Conservation (phyloP, 2,888 invertebrate genomes). For the Brachypalpus laphriformis region DNA sequence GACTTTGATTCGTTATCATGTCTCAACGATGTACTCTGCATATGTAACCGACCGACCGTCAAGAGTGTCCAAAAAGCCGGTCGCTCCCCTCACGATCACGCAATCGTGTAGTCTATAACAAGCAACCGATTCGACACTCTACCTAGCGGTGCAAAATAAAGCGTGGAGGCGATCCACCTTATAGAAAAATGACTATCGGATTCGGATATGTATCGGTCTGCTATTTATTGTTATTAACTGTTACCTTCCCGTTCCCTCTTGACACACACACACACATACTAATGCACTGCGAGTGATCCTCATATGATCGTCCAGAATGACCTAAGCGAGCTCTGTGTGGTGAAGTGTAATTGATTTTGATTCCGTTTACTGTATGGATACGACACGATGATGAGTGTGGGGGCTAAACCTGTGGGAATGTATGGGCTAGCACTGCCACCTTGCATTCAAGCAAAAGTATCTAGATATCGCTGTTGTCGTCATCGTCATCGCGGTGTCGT, state of each 20-base stretch:
- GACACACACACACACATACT: slow-evolving; percentile 10
- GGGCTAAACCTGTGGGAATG: slow-evolving; percentile 66
- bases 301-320: slow-evolving; percentile 33
- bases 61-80: slow-evolving; percentile 53
- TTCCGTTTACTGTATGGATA: slow-evolving; percentile 48
- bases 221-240: slow-evolving; percentile 63
- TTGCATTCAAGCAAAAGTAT: slow-evolving; percentile 44
- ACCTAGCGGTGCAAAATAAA: slow-evolving; percentile 57
- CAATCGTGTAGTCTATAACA: slow-evolving; percentile 48
- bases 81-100: slow-evolving; percentile 67
- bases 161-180: slow-evolving; percentile 50
- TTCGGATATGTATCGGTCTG: slow-evolving; percentile 58
- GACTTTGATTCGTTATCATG: slow-evolving; percentile 33
- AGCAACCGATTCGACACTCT: slow-evolving; percentile 9
- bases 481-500: slow-evolving; percentile 26
- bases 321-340: slow-evolving; percentile 16
- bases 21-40: slow-evolving; percentile 25
- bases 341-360: slow-evolving; percentile 48
- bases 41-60: slow-evolving; percentile 18
- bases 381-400: slow-evolving; percentile 29
- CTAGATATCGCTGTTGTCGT: slow-evolving; percentile 37
- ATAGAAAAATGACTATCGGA: slow-evolving; percentile 61
- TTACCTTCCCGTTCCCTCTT: slow-evolving; percentile 32
- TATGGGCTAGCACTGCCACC: slow-evolving; percentile 53
- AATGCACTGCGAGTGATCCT: slow-evolving; percentile 19